A percentile compares a stretch with the other conserved stretches of the same genome.
Conservation (phyloP, 2,888 invertebrate genomes). For the Parnassius apollo region DNA sequence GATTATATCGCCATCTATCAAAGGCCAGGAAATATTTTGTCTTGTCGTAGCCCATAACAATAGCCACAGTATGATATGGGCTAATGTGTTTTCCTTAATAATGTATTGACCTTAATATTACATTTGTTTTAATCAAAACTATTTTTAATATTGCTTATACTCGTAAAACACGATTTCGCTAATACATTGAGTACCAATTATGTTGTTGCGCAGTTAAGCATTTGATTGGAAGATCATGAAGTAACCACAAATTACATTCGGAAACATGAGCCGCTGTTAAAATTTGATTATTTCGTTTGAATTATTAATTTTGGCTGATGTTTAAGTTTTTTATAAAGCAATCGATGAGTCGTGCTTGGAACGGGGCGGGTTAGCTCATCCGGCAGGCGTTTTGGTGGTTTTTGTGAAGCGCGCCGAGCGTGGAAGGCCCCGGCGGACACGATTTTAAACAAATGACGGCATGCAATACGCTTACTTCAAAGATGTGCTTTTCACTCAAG, state of each 20-base stretch:
- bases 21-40: too few relatives aligned
- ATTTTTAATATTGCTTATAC: slow-evolving; percentile 3
- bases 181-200: slow-evolving; percentile 19
- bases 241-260: slow-evolving; percentile 31
- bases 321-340: slow-evolving; percentile 75
- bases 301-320: slow-evolving; percentile 69
- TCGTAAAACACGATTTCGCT: slow-evolving; percentile 3
- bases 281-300: slow-evolving; percentile 56
- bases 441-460: slow-evolving; percentile 71
- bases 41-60: too few relatives aligned
- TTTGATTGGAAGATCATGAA: slow-evolving; percentile 17
- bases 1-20: too few relatives aligned
- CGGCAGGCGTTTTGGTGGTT: slow-evolving; percentile 75
- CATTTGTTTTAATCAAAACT: neutral
- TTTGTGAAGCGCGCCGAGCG: slow-evolving; percentile 61
- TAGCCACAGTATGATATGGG: too few relatives aligned
- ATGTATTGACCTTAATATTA: neutral
- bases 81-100: too few relatives aligned
- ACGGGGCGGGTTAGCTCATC: slow-evolving; percentile 78
- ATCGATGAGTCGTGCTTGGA: slow-evolving; percentile 75
- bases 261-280: slow-evolving; percentile 43
- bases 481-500: slow-evolving; percentile 29
- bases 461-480: slow-evolving; percentile 41
- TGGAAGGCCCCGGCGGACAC: slow-evolving; percentile 74
- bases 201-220: slow-evolving; percentile 14